Evolutionary conservation across 2,113 vertebrate genomes (phyloP).

Genomic region (Tricholaema leucomelas): DNA sequence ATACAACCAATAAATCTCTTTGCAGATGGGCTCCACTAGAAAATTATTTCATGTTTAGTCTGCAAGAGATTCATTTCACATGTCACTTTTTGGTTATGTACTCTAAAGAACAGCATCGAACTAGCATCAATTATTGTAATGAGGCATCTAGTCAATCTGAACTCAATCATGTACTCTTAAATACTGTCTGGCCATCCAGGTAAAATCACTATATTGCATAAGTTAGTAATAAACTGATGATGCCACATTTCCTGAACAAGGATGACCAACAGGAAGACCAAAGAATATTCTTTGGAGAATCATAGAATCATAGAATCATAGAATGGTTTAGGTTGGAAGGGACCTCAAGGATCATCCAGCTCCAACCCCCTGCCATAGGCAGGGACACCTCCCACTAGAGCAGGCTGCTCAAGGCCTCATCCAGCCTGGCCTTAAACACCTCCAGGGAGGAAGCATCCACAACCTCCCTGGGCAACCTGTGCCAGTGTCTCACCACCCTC

Average conservation of each 20-base stretch:
- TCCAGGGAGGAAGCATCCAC: no score
- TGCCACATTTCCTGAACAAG: background rate
- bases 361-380: no score
- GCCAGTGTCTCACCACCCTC: no score
- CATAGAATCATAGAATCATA: no score
- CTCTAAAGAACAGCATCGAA: background rate
- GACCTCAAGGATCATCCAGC: no score
- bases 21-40: background rate
- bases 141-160: background rate
- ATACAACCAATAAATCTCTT: background rate
- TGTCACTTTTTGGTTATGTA: background rate
- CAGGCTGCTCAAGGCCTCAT: no score
- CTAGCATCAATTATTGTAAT: background rate
- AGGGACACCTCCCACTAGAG: no score
- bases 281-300: background rate
- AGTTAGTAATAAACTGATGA: background rate
- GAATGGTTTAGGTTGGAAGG: no score
- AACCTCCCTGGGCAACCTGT: no score
- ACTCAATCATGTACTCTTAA: background rate
- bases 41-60: background rate
- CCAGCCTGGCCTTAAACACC: no score
- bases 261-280: background rate
- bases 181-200: background rate
- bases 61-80: background rate
- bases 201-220: background rate